These are phyloP conservation scores for Toxonevra muliebris DNA, from an alignment of 2,888 invertebrate genomes.

Conservation along the genomic window DNA sequence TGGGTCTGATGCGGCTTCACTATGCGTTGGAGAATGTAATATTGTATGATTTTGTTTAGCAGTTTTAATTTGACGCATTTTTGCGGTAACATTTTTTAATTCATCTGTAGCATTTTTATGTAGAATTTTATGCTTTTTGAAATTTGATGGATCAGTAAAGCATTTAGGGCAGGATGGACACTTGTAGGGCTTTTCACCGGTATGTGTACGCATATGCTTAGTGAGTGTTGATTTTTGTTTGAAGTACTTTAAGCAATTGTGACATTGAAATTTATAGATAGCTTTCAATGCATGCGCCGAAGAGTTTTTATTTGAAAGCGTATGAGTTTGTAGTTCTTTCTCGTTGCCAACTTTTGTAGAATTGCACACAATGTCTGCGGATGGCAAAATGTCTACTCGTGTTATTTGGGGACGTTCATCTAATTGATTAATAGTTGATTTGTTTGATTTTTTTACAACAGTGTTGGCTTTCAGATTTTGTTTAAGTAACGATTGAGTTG, in stretches of 20 bases:
- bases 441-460: no score
- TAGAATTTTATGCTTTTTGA: constrained; percentile 44
- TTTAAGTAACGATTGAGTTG: neutral
- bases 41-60: neutral
- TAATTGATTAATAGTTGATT: neutral
- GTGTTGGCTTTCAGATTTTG: neutral
- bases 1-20: constrained; percentile 35
- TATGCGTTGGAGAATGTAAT: constrained; percentile 27
- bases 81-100: constrained; percentile 24
- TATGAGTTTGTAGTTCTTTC: neutral
- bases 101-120: constrained; percentile 42
- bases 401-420: constrained; percentile 19
- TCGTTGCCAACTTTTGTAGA: neutral
- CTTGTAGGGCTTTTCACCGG: constrained; percentile 72
- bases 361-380: neutral
- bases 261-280: constrained; percentile 33
- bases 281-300: neutral
- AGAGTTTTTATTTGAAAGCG: constrained; percentile 7
- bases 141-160: constrained; percentile 68
- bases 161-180: constrained; percentile 74
- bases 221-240: constrained; percentile 40
- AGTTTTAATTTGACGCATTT: neutral
- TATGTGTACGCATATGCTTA: constrained; percentile 47
- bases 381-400: constrained; percentile 31
- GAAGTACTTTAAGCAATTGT: constrained; percentile 40